Evolutionary conservation across 2,113 vertebrate species (phyloP).

Genomic region (human (Homo sapiens)): DNA sequence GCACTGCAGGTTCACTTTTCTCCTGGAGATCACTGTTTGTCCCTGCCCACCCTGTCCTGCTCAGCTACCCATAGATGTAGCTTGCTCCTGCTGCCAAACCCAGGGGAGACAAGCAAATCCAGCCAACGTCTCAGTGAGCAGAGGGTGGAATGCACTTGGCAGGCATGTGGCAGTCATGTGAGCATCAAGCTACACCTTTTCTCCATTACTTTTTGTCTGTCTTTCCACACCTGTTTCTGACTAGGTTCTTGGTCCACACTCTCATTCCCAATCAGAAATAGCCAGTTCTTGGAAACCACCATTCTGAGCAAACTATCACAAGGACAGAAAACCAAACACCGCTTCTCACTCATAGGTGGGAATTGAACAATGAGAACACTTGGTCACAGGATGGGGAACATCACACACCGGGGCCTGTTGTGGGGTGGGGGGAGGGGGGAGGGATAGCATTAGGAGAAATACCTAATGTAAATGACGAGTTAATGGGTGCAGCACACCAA

Average conservation of each 20-base stretch:
- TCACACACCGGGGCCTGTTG: no score
- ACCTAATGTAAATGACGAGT: no score
- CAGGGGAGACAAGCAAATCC: background rate
- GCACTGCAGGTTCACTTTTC: background rate
- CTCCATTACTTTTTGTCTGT: background rate
- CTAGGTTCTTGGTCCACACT: background rate
- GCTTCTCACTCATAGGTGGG: no score
- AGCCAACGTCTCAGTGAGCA: background rate
- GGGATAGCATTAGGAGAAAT: no score
- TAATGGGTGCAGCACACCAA: no score
- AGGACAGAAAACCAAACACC: no score
- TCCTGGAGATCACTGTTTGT: background rate
- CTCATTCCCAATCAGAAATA: background rate
- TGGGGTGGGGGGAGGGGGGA: no score
- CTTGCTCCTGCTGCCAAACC: background rate
- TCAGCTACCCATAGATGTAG: background rate
- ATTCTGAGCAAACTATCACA: no score
- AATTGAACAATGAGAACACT: no score
- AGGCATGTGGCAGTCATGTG: background rate
- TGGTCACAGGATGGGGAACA: no score
- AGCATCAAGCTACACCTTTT: background rate
- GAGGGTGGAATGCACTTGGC: background rate
- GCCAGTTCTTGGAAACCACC: background rate
- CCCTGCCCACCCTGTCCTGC: background rate
- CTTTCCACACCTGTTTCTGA: background rate